Evolutionary conservation across 2,888 invertebrate genomes (phyloP).

Genomic region (Tipula confusa): DNA sequence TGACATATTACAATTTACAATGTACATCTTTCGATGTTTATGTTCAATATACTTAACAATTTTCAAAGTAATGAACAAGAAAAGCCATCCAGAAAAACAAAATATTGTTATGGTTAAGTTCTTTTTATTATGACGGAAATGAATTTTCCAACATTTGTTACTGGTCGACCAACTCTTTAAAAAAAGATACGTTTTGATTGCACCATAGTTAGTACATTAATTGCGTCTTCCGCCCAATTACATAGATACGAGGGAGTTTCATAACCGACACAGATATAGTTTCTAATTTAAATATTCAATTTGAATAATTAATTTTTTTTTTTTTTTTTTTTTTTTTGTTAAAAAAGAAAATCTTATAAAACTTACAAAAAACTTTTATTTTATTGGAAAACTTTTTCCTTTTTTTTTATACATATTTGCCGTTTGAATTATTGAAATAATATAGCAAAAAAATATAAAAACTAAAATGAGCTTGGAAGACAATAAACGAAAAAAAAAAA

Average conservation of each 20-base stretch:
- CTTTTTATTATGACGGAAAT: neutral
- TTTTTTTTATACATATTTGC: neutral
- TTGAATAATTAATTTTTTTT: neutral
- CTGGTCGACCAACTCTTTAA: neutral
- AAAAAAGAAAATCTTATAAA: neutral
- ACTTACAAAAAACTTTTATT: neutral
- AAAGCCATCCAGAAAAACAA: no score
- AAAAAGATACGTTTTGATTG: no score
- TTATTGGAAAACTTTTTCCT: neutral
- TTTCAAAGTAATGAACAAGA: no score
- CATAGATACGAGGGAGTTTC: neutral
- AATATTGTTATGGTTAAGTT: neutral
- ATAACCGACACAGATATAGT: neutral
- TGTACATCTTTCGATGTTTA: neutral
- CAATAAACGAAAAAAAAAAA: no score
- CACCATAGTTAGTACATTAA: neutral
- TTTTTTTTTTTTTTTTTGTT: no score
- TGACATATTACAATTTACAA: neutral
- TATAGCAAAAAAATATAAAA: no score
- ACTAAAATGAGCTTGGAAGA: neutral
- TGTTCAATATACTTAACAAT: neutral
- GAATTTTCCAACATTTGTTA: neutral
- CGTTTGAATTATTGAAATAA: neutral
- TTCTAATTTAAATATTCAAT: constrained; percentile 20
- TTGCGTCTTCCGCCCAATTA: neutral